Evolutionary conservation across 2,113 vertebrate genomes (phyloP).

Genomic region (Apistogramma diplotaenia): DNA sequence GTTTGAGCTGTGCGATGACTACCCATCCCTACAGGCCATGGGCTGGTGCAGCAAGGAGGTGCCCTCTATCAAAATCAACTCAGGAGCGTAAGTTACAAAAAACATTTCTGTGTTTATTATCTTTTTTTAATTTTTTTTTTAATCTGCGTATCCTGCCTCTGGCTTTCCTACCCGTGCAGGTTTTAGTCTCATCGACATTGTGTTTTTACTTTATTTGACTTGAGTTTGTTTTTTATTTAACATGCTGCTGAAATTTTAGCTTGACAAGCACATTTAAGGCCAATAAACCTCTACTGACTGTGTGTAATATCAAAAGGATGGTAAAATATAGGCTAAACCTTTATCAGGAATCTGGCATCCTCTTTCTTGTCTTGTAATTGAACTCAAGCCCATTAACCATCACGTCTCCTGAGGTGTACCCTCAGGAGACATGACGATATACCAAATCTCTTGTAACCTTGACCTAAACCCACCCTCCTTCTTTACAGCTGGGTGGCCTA

Average conservation of each 20-base stretch:
- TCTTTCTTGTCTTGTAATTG: neutral
- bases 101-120: neutral
- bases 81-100: constrained; percentile 88
- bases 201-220: neutral
- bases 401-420: neutral
- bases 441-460: neutral
- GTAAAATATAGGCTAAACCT: neutral
- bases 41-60: constrained; percentile 96
- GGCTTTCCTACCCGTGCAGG: neutral
- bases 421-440: neutral
- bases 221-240: neutral
- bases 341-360: no score
- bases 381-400: neutral
- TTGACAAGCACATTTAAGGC: neutral
- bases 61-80: constrained; percentile 91
- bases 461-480: neutral
- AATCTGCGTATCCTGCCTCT: neutral
- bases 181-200: neutral
- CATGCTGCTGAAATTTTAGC: neutral
- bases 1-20: constrained; percentile 94
- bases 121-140: neutral
- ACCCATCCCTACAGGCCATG: constrained; percentile 95
- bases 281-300: neutral
- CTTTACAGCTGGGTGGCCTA: constrained; percentile 91
- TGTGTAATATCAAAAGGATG: neutral